These are phyloP conservation scores for Macrosoma leucophasiata DNA, from an alignment of 2,888 invertebrate species.

Conservation along the genomic window DNA sequence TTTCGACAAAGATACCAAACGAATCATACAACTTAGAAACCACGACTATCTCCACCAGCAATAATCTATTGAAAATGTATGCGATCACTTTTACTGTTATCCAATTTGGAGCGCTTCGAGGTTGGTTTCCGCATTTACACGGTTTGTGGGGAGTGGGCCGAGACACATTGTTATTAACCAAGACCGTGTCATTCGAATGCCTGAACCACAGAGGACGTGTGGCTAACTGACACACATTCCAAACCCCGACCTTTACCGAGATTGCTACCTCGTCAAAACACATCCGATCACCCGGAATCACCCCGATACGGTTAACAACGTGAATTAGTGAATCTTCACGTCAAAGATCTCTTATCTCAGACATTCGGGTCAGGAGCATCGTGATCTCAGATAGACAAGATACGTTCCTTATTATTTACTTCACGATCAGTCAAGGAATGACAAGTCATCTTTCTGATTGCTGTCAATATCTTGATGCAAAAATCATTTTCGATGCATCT, in stretches of 20 bases:
- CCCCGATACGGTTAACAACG: constrained; percentile 30
- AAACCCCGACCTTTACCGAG: constrained; percentile 34
- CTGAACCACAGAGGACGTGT: constrained; percentile 46
- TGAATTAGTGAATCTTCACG: constrained; percentile 57
- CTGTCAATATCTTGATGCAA: constrained; percentile 10
- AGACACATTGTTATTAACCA: constrained; percentile 60
- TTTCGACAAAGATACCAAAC: constrained; percentile 9
- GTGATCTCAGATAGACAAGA: constrained; percentile 50
- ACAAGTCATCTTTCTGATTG: constrained; percentile 53
- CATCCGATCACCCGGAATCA: constrained; percentile 22
- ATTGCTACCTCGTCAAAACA: constrained; percentile 12
- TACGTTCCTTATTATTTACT: constrained; percentile 54
- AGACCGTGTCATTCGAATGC: constrained; percentile 54
- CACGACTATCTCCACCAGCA: constrained; percentile 39
- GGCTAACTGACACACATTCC: constrained; percentile 60
- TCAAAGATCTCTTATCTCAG: constrained; percentile 58
- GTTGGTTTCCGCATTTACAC: constrained; percentile 71
- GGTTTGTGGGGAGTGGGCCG: constrained; percentile 58
- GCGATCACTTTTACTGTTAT: constrained; percentile 74
- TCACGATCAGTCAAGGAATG: constrained; percentile 56
- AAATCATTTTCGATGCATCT: constrained; percentile 16
- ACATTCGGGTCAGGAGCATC: constrained; percentile 62
- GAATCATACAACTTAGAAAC: constrained; percentile 37
- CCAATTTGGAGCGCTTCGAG: constrained; percentile 67
- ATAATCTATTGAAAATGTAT: constrained; percentile 64